Conservation (phyloP, 2,797 vertebrate species). For the Carduelis carduelis region DNA sequence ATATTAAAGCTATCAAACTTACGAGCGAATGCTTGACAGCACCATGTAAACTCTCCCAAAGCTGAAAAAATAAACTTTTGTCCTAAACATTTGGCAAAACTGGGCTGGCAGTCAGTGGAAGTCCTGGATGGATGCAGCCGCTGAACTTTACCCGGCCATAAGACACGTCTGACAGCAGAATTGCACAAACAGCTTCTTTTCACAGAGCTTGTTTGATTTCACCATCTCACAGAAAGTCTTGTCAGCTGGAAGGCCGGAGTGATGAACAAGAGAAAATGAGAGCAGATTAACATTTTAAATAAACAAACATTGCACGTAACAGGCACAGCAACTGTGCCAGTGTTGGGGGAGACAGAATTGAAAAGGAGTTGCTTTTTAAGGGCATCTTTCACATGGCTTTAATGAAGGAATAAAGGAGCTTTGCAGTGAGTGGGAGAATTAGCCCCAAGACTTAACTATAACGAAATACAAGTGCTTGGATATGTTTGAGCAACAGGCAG, state of each 20-base stretch:
- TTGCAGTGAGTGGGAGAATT: slow-evolving; percentile 25
- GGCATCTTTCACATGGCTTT: neutral
- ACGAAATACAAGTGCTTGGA: neutral
- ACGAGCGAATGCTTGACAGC: slow-evolving; percentile 11
- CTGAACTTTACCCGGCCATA: slow-evolving; percentile 80
- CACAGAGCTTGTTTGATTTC: slow-evolving; percentile 89
- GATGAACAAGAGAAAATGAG: slow-evolving; percentile 28
- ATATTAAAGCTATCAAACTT: slow-evolving; percentile 64
- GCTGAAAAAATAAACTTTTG: slow-evolving; percentile 55
- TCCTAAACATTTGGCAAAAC: slow-evolving; percentile 62
- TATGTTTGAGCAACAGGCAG: neutral
- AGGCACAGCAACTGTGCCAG: neutral
- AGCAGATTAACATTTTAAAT: slow-evolving; percentile 53
- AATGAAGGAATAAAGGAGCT: slow-evolving; percentile 16
- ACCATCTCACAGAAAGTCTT: slow-evolving; percentile 93
- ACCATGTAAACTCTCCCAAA: slow-evolving; percentile 60
- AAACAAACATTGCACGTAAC: slow-evolving; percentile 28
- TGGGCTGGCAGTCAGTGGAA: slow-evolving; percentile 37
- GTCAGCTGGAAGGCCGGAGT: slow-evolving; percentile 74
- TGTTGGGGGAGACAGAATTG: neutral
- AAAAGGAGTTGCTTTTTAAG: neutral
- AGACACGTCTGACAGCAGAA: slow-evolving; percentile 93
- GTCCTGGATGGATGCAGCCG: slow-evolving; percentile 9
- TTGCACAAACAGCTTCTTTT: slow-evolving; percentile 89
- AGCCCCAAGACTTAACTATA: slow-evolving; percentile 8